phyloP scores from a whole-genome alignment of 64 coral and sea anemone species.

The Anthopleura sola region DNA sequence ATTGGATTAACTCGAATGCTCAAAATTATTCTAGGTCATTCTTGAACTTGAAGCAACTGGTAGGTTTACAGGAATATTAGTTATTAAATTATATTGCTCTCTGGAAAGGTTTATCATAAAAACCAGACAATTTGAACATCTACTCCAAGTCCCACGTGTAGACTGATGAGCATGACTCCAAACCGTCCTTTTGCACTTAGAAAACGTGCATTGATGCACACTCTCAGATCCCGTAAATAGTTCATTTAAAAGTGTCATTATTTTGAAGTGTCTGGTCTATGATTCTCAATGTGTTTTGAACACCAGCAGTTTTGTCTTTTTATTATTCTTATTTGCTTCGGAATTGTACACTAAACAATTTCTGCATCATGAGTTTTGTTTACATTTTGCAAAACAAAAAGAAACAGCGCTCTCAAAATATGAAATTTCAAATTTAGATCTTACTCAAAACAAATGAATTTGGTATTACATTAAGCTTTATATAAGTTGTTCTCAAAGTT shows the following conservation, averaged over 20 bases:
- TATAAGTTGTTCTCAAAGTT: too few species aligned
- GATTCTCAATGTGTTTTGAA: neutral
- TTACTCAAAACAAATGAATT: too few species aligned
- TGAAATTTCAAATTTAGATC: neutral
- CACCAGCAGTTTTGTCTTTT: too few species aligned
- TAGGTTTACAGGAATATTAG: neutral
- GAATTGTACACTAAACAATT: neutral
- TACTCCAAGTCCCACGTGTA: neutral
- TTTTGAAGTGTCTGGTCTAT: neutral
- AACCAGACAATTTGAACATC: neutral
- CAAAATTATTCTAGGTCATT: neutral
- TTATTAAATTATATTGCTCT: neutral
- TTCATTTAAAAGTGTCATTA: neutral
- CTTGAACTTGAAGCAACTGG: neutral
- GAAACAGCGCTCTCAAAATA: neutral
- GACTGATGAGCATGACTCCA: too few species aligned
- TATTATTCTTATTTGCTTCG: too few species aligned
- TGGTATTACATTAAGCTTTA: too few species aligned
- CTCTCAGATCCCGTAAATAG: neutral
- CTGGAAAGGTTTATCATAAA: neutral
- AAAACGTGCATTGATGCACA: constrained; percentile 3
- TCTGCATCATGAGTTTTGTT: neutral
- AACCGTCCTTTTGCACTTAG: neutral
- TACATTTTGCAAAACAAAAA: neutral
- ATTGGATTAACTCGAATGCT: neutral